Percentiles rank a stretch among this genome's conserved stretches.
Conservation (phyloP, 2,888 invertebrate species). For the Orthosia cruda region DNA sequence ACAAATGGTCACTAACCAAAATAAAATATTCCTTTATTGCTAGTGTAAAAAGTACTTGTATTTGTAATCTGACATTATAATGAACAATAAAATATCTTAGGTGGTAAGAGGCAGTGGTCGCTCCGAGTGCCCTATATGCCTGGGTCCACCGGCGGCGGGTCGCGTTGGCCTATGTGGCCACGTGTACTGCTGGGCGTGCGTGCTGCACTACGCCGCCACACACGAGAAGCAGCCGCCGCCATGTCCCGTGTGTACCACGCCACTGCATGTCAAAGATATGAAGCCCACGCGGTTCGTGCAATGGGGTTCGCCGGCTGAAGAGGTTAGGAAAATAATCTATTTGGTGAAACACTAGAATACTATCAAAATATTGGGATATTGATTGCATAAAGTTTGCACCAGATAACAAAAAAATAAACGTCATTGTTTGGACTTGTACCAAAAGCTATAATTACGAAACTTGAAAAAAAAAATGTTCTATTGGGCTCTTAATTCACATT, state of each 20-base stretch:
- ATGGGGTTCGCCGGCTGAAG: constrained; percentile 84
- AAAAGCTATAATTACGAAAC: no score
- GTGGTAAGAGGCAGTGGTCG: constrained; percentile 86
- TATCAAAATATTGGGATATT: background rate
- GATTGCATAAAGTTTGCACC: no score
- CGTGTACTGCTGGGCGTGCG: constrained; percentile 98
- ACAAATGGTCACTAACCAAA: background rate
- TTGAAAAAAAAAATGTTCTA: no score
- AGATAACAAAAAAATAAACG: no score
- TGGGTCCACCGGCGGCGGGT: constrained; percentile 96
- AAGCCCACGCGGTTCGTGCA: constrained; percentile 93
- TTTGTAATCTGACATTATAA: background rate
- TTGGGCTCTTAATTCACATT: no score
- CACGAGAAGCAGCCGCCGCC: constrained; percentile 95
- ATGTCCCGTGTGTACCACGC: constrained; percentile 98
- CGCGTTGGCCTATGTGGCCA: constrained; percentile 99
- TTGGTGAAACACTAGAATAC: background rate
- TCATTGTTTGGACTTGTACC: no score
- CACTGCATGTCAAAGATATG: constrained; percentile 95
- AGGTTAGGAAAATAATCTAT: constrained; percentile 73
- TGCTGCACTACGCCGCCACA: constrained; percentile 97
- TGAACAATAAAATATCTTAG: constrained; percentile 65
- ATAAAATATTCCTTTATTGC: background rate
- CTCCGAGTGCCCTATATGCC: constrained; percentile 97
- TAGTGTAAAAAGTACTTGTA: no score